Evolutionary conservation across 2,797 vertebrate species (phyloP), one percentile per base, ranked within the genome.

Genomic region (Urophycis tenuis): DNA sequence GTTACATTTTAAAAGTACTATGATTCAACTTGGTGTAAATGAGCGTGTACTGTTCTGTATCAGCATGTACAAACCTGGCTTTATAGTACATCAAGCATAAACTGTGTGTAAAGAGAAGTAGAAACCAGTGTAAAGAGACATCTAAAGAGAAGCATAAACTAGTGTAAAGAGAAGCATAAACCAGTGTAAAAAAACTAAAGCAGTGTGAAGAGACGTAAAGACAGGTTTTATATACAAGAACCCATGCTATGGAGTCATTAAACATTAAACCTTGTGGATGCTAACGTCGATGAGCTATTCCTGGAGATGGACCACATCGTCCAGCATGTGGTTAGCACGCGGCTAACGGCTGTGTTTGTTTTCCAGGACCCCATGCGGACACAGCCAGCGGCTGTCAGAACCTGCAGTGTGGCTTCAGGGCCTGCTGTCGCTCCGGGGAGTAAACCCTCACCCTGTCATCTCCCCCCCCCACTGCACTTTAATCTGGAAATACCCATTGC

Each of bases 331-430:
- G 53, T 19, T 25, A 67, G 31, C 5, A 17, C 29, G 31, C 30
- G 31, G 1, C 75, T 77, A 60, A 81, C 71, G 71, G 70, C 49
- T 7, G 71, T 31, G 33, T 82, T 39, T 64, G 72, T 92, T 93
- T 89, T 87, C 82, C 94, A 99, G 98, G 98, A 95, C 98, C 97
- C 83, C 96, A 98, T 70, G 95, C 96, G 36, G 96, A 97, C 85
- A 96, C 95, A 0, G 97, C 98, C 90, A 99, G 97, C 81, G 97
- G 98, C 92, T 99, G 98, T 92, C 98, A 99, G 96, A 99, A 99
- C 80, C 95, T 99, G 91, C 98, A 99, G 95, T 99, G 98, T 91
- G 97, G 97, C 89, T 98, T 98, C 94, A 95, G 97, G 89, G 97
- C 94, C 83, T 99, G 98, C 94, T 99, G 98, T 91, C 96, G 98